Evolutionary conservation across 2,113 vertebrate genomes (phyloP), one percentile per base, ranked within the genome.

Genomic region (Paramormyrops kingsleyae): DNA sequence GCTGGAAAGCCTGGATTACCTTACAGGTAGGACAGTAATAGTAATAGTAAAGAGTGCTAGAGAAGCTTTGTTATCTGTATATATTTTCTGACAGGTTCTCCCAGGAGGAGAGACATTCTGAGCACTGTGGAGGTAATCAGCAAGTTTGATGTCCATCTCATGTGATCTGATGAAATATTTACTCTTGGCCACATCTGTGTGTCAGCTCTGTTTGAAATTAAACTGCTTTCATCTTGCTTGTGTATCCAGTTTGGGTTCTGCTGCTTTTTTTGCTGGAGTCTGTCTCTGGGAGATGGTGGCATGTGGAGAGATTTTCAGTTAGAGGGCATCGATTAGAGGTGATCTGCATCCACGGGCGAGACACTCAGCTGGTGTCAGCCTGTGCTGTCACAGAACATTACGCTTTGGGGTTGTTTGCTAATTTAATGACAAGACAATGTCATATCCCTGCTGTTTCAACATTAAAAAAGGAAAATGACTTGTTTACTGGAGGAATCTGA

Each of bases 1-100:
- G 94, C 94, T 99, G 89, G 98, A 99, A 95, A 97, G 95, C 91
- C 95, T 99, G 95, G 99, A 99, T 96, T 99, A 99, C 93, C 98
- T 99, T 91, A 99, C 99, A 97, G 98, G 99, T 99, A 94, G 92
- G 89, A 35, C 24, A 87, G 90, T 91, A 5, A 17, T 10, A n/a
- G 59, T 6, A 90, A 17, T 62, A 47, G 5, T 24, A 24, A 24
- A 86, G 6, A 5, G n/a, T 4, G 12, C 5, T 86, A 50, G 74
- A 80, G 35, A 42, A 80, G 35, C 15, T 80, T 42, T 19, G 74
- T 19, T 80, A 5, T 77, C 70, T 27, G 62, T 66, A 70, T 31
- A 83, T 44, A 83, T 83, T 7, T 42, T 83, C 39, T 70, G n/a
- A 12, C 59, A 66, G 59, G 59, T 66, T 66, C 62, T 66, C 62